Evolutionary conservation across 2,888 invertebrate species (phyloP), one percentile per base, ranked within the genome.

Genomic region (Clitarchus hookeri): DNA sequence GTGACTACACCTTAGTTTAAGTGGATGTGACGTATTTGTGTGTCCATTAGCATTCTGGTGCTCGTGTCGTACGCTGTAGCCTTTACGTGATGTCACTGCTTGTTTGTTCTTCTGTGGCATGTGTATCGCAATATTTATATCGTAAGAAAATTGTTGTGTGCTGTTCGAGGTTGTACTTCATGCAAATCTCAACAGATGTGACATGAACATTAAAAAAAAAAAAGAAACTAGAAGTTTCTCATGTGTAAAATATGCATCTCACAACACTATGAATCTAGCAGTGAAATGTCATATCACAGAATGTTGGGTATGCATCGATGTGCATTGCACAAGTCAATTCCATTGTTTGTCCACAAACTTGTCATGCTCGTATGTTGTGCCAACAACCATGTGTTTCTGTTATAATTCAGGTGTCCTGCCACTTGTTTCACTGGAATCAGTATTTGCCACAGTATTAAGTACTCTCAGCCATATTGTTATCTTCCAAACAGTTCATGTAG

Each of bases 121-220:
- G 65, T 65, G 65, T 65, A 12, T 65, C n/a, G 65, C 65, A 65
- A 65, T 65, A 65, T 65, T 65, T 65, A 65, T 65, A 65, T 65
- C 23, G 19, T 65, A 65, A 65, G 65, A 65, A 65, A 16, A 65
- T 65, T 65, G 65, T 65, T 65, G 65, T 65, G 1, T 65, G 23
- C 19, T 65, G 65, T 65, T 65, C 16, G 16, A n/a, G 65, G 65
- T 65, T 65, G 65, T 65, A 16, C 19, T 65, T 65, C n/a, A 23
- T 65, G 65, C 65, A 65, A 65, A 65, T 65, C 65, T 65, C 65
- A 65, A 65, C 65, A 65, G 65, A 65, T 65, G 65, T 65, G 65
- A 65, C 65, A 19, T 65, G 65, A n/a, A 65, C 65, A 65, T 65
- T 65, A 11, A 23, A 19, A 65, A 23, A 65, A n/a, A n/a, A 65